These are phyloP conservation scores for Crotalus helleri DNA, from an alignment of 2,113 vertebrate species.

Conservation along the genomic window DNA sequence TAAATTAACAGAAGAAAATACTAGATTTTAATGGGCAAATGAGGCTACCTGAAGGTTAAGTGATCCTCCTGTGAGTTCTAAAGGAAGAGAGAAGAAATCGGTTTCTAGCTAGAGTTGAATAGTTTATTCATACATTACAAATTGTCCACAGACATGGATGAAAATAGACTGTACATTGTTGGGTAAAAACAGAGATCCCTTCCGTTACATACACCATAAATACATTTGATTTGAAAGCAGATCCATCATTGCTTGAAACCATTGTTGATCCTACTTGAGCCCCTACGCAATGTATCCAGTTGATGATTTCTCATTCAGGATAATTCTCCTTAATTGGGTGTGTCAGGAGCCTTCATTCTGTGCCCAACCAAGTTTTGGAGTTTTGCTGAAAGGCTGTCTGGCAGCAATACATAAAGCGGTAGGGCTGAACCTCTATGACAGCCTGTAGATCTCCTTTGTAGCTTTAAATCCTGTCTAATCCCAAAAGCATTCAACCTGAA, in stretches of 20 bases:
- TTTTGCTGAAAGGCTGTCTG: background rate
- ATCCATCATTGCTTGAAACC: background rate
- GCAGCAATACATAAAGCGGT: background rate
- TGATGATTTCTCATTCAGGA: background rate
- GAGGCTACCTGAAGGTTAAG: background rate
- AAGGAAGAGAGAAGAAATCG: background rate
- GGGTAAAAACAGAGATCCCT: background rate
- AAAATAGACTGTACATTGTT: background rate
- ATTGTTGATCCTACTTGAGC: rapidly evolving
- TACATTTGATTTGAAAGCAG: background rate
- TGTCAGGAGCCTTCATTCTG: background rate
- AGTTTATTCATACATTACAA: conserved; percentile 22
- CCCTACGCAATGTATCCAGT: rapidly evolving
- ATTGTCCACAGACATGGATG: background rate
- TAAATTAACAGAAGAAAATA: background rate
- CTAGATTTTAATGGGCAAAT: background rate
- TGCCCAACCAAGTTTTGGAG: background rate
- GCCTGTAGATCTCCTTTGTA: background rate
- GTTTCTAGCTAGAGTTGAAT: rapidly evolving
- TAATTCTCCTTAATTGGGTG: background rate
- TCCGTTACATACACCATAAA: background rate
- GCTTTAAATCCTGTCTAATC: background rate
- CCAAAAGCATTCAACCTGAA: background rate
- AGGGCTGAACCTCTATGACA: background rate
- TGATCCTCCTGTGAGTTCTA: background rate